A percentile compares a stretch with the other conserved stretches of the same genome.
These are phyloP conservation scores for Phrixothrix hirtus DNA, from an alignment of 2,888 invertebrate genomes.

Conservation along the genomic window DNA sequence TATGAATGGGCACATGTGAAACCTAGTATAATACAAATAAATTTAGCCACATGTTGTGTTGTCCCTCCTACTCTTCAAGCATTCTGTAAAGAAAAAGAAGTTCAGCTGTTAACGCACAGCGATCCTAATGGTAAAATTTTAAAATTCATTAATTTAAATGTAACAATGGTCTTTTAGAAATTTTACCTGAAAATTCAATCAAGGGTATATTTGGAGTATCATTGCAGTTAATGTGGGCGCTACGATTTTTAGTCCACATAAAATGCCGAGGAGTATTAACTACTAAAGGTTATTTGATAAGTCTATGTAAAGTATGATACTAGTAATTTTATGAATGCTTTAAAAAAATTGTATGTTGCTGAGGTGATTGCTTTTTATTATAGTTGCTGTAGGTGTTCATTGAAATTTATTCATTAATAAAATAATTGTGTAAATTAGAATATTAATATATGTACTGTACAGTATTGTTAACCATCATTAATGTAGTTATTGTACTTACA, in stretches of 20 bases:
- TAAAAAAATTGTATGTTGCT: not conserved
- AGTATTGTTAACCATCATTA: too few species aligned
- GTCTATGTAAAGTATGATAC: constrained; percentile 39
- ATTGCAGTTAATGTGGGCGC: constrained; percentile 72
- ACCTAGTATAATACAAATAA: constrained; percentile 90
- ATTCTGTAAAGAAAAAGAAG: constrained; percentile 88
- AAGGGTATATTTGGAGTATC: constrained; percentile 62
- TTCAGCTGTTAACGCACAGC: constrained; percentile 93
- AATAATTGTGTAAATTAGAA: not conserved
- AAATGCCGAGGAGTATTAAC: constrained; percentile 90
- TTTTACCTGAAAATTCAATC: constrained; percentile 61
- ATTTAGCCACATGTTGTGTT: constrained; percentile 89
- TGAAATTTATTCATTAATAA: not conserved
- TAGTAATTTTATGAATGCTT: not conserved
- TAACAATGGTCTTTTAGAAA: constrained; percentile 54
- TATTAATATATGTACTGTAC: too few species aligned
- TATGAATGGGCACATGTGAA: constrained; percentile 78
- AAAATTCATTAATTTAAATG: not conserved
- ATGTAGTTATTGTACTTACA: too few species aligned
- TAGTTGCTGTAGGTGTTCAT: not conserved
- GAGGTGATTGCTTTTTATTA: not conserved
- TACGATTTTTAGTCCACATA: constrained; percentile 85
- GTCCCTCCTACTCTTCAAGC: constrained; percentile 88
- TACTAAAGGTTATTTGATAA: constrained; percentile 83
- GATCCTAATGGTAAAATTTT: constrained; percentile 78